Evolutionary conservation across 2,888 invertebrate species (phyloP).

Genomic region (Tridacna gigas): DNA sequence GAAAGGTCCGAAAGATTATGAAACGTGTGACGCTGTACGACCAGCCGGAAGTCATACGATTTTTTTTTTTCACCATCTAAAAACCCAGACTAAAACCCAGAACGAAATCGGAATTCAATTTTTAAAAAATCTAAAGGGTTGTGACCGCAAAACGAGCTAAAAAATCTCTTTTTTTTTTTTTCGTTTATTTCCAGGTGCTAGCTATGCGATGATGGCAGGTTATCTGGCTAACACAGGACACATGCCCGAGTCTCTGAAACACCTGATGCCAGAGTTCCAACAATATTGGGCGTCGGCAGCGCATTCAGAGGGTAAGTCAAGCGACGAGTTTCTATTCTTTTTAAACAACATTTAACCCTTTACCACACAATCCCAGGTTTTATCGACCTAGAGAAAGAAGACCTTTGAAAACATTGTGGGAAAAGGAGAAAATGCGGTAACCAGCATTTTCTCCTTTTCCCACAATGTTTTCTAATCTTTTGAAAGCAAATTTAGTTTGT

Average conservation of each 20-base stretch:
- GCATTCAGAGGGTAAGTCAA: constrained; percentile 66
- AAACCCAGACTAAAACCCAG: too few relatives aligned
- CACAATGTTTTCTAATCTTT: background rate
- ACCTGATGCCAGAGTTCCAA: constrained; percentile 74
- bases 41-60: too few relatives aligned
- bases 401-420: background rate
- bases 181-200: constrained; percentile 58
- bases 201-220: constrained; percentile 74
- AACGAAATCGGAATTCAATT: too few relatives aligned
- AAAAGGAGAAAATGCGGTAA: background rate
- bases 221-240: constrained; percentile 67
- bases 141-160: too few relatives aligned
- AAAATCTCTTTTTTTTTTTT: too few relatives aligned
- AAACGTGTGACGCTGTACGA: too few relatives aligned
- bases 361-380: background rate
- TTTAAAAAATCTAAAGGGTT: too few relatives aligned
- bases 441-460: background rate
- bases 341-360: background rate
- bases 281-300: constrained; percentile 67
- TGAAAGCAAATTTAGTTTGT: too few relatives aligned
- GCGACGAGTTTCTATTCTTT: too few relatives aligned
- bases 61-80: too few relatives aligned
- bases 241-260: constrained; percentile 73
- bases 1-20: too few relatives aligned
- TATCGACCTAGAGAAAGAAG: background rate